Evolutionary conservation across 2,113 vertebrate genomes (phyloP).

Genomic region (Microcebus griseorufus): DNA sequence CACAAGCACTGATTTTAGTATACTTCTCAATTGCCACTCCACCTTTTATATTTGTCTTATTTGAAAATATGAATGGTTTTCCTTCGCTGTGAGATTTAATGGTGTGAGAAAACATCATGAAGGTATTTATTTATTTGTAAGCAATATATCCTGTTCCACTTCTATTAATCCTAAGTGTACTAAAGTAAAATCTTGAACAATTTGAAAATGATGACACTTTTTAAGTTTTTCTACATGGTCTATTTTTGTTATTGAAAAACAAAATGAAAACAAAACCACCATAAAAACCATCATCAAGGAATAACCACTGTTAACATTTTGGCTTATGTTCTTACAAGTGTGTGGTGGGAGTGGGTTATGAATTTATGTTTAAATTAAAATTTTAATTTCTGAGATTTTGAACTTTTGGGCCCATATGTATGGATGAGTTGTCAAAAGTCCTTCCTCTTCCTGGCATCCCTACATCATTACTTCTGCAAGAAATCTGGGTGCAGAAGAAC

Average conservation of each 20-base stretch:
- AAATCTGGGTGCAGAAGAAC: background rate
- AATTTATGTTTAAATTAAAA: background rate
- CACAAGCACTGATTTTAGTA: constrained; percentile 20
- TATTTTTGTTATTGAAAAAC: background rate
- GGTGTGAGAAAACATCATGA: background rate
- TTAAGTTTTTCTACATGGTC: background rate
- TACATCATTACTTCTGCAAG: background rate
- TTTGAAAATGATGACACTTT: background rate
- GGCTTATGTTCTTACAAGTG: background rate
- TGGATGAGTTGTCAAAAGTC: background rate
- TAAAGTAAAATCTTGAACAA: background rate
- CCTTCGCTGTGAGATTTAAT: background rate
- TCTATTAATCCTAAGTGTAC: background rate
- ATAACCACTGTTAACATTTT: background rate
- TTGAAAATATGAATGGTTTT: background rate
- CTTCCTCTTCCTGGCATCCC: background rate
- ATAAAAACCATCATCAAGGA: background rate
- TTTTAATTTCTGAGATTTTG: background rate
- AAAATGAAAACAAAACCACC: background rate
- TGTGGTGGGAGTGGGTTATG: background rate
- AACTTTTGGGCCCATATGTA: background rate
- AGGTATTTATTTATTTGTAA: background rate
- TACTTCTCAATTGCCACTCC: background rate
- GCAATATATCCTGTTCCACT: background rate
- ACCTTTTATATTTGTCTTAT: background rate